Base-by-base conservation (phyloP, 2,797 vertebrate genomes). In the Lepidocolaptes lacrymiger region DNA sequence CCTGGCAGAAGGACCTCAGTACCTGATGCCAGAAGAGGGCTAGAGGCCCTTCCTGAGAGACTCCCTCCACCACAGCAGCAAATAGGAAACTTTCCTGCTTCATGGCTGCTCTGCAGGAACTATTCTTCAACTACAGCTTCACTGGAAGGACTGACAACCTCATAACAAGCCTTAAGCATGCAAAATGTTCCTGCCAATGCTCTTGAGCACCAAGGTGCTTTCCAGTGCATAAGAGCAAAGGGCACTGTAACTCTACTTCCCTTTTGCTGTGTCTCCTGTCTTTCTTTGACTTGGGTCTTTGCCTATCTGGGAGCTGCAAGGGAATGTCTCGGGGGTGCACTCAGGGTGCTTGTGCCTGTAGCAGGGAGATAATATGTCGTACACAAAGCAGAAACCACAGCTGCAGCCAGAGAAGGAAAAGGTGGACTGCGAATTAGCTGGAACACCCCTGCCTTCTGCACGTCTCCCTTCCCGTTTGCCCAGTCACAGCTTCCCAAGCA, bases 241-340 rank as follows among this genome's bases (percentile, higher is more conserved):
- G 26, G 36, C 85, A 67, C 28, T 22, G 44, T 30, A 62, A 69
- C 59, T 54, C 39, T 5, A 17, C 37, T 90, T 90, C 36, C 28
- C 14, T 12, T 54, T 71, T 10, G 22, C 76, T 78, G 24, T 9
- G 24, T 59, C 55, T 58, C 30, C 51, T 77, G n/a, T 86, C 68
- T 85, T 91, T 95, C 83, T 87, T 83, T 88, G 75, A 72, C 87
- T 80, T 89, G 87, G 79, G 69, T 36, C 58, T 88, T 77, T 78
- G 93, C 89, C 92, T 94, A 73, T 94, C 89, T 69, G 28, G 46
- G 76, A 78, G 48, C 62, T 62, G 51, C 91, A 91, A 55, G 10
- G 37, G 56, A 87, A 61, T 46, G 77, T 63, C 85, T 82, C 0
- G 0, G 51, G 43, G 61, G 41, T 56, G 32, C 17, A 43, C 71